These are phyloP conservation scores for Schizothorax lantsangensis DNA, from an alignment of 2,797 vertebrate genomes.

Conservation along the genomic window DNA sequence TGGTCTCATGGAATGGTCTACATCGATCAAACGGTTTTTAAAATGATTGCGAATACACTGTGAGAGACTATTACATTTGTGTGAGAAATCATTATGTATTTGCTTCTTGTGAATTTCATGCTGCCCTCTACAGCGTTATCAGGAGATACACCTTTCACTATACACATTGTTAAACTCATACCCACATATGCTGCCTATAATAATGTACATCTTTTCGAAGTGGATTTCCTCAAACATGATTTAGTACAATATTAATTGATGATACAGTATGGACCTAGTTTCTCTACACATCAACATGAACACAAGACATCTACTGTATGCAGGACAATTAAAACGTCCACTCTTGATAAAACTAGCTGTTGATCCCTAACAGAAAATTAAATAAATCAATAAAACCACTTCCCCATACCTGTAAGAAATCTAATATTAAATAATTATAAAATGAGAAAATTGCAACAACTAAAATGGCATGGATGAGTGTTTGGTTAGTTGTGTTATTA, in stretches of 20 bases:
- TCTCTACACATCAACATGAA: slow-evolving; percentile 89
- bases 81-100: slow-evolving; percentile 58
- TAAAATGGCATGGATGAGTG: slow-evolving; percentile 69
- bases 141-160: slow-evolving; percentile 80
- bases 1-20: slow-evolving; percentile 57
- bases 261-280: slow-evolving; percentile 85
- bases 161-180: slow-evolving; percentile 84
- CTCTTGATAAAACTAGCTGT: slow-evolving; percentile 82
- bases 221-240: slow-evolving; percentile 78
- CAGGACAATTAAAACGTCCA: slow-evolving; percentile 84
- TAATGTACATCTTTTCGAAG: slow-evolving; percentile 82
- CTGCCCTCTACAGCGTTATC: slow-evolving; percentile 73
- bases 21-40: slow-evolving; percentile 38
- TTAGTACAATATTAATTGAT: slow-evolving; percentile 89
- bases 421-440: slow-evolving; percentile 76
- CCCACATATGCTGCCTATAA: slow-evolving; percentile 79
- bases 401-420: slow-evolving; percentile 79
- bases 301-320: slow-evolving; percentile 82
- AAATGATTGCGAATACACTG: slow-evolving; percentile 44
- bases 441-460: slow-evolving; percentile 66
- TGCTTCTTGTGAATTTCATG: slow-evolving; percentile 71
- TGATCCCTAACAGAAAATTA: slow-evolving; percentile 72
- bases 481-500: slow-evolving; percentile 76
- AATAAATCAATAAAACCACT: slow-evolving; percentile 71
- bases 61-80: slow-evolving; percentile 47